Conservation (phyloP, 1,140 invertebrate species). For the Cataglyphis hispanica region DNA sequence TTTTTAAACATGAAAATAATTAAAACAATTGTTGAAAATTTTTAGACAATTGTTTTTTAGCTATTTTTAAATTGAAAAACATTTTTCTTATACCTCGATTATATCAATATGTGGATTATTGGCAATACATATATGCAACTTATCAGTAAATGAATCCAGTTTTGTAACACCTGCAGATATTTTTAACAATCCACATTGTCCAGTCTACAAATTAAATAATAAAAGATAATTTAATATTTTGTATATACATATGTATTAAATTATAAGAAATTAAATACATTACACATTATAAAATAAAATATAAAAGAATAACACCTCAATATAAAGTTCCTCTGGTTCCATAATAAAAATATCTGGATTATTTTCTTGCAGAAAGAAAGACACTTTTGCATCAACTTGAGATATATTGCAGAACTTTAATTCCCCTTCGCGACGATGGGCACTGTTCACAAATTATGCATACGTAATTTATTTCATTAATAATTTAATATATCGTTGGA, state of each 20-base stretch:
- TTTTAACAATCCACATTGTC: conserved; percentile 42
- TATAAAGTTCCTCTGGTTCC: conserved; percentile 55
- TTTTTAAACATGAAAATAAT: too few relatives aligned
- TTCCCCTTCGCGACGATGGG: conserved; percentile 61
- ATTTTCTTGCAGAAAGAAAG: conserved; percentile 66
- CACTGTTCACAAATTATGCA: conserved; percentile 56
- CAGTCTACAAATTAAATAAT: conserved; percentile 41
- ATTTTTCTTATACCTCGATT: conserved; percentile 66
- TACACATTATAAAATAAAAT: neutral
- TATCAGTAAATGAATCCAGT: conserved; percentile 65
- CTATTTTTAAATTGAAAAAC: too few relatives aligned
- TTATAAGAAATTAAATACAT: too few relatives aligned
- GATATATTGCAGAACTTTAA: conserved; percentile 80
- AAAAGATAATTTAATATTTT: neutral
- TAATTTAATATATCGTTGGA: neutral
- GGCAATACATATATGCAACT: conserved; percentile 71
- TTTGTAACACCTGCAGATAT: conserved; percentile 71
- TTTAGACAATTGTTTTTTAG: too few relatives aligned
- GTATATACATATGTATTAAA: too few relatives aligned
- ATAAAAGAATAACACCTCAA: conserved; percentile 64
- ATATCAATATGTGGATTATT: conserved; percentile 76
- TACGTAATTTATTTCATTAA: neutral
- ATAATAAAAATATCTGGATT: conserved; percentile 68
- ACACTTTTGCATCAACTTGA: conserved; percentile 66
- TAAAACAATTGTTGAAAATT: too few relatives aligned